A percentile compares a stretch with the other conserved stretches of the same genome.
phyloP scores from a whole-genome alignment of 1,140 invertebrate species.

The Plutomurus gul region DNA sequence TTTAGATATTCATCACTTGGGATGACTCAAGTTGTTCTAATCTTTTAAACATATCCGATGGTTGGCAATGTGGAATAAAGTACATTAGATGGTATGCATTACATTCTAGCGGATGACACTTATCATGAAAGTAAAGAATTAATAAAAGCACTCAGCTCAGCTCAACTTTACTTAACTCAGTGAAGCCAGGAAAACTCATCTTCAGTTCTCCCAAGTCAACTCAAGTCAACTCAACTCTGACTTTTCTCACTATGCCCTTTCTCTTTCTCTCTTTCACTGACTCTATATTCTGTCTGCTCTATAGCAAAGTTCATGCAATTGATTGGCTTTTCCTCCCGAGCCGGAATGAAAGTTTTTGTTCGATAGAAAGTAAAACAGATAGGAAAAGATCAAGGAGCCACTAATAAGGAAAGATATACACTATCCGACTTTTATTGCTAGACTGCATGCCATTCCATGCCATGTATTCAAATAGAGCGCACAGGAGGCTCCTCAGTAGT shows the following conservation, averaged over 20 bases:
- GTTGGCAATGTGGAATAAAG: not conserved
- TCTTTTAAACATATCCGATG: not conserved
- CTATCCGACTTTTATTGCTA: not conserved
- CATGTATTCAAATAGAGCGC: too few relatives aligned
- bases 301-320: not conserved
- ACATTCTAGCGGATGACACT: not conserved
- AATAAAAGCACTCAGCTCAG: slow-evolving; percentile 39
- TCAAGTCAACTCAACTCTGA: slow-evolving; percentile 6
- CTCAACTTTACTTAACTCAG: not conserved
- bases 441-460: not conserved
- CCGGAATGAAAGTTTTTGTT: not conserved
- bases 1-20: not conserved
- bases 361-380: not conserved
- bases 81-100: not conserved
- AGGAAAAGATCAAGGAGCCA: not conserved
- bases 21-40: not conserved
- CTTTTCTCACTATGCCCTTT: not conserved
- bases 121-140: slow-evolving; percentile 23
- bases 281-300: not conserved
- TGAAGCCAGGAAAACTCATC: not conserved
- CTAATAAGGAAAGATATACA: not conserved
- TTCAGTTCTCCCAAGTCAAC: not conserved
- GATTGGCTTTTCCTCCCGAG: not conserved
- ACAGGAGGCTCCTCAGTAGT: too few relatives aligned
- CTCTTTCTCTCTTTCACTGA: not conserved